These are phyloP conservation scores for Drosophila putrida DNA, from an alignment of 2,888 invertebrate genomes.

Conservation along the genomic window DNA sequence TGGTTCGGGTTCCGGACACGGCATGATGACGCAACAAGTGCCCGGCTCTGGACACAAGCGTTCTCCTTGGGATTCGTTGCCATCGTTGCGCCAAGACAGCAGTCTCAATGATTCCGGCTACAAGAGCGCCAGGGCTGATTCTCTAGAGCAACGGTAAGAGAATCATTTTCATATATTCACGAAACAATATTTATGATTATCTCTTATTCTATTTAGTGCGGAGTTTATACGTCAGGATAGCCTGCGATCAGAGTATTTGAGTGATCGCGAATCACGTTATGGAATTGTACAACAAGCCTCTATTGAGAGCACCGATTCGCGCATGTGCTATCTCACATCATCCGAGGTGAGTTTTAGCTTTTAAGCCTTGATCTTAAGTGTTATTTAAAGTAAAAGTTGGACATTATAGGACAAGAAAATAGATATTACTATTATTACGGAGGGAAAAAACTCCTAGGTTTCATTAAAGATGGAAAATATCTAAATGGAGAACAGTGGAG, in stretches of 20 bases:
- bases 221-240: slow-evolving; percentile 96
- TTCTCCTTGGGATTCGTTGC: slow-evolving; percentile 95
- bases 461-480: too few species aligned
- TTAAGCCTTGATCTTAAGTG: too few species aligned
- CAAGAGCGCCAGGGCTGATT: slow-evolving; percentile 93
- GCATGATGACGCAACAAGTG: slow-evolving; percentile 86
- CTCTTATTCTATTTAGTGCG: slow-evolving; percentile 87
- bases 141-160: slow-evolving; percentile 92
- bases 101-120: slow-evolving; percentile 95
- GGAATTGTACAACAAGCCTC: slow-evolving; percentile 97
- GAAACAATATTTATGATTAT: too few species aligned
- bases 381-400: too few species aligned
- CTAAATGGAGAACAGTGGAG: accelerated
- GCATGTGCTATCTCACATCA: slow-evolving; percentile 96
- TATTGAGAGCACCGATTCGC: slow-evolving; percentile 96
- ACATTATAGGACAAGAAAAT: too few species aligned
- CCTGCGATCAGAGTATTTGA: slow-evolving; percentile 94
- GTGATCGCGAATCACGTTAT: slow-evolving; percentile 94
- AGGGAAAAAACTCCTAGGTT: too few species aligned
- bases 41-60: slow-evolving; percentile 88
- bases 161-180: slow-evolving; percentile 38
- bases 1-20: slow-evolving; percentile 87
- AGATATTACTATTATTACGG: too few species aligned
- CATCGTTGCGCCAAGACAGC: slow-evolving; percentile 93
- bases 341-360: slow-evolving; percentile 92